Conservation (phyloP, 2,113 vertebrate species). For the Xenopus borealis region DNA sequence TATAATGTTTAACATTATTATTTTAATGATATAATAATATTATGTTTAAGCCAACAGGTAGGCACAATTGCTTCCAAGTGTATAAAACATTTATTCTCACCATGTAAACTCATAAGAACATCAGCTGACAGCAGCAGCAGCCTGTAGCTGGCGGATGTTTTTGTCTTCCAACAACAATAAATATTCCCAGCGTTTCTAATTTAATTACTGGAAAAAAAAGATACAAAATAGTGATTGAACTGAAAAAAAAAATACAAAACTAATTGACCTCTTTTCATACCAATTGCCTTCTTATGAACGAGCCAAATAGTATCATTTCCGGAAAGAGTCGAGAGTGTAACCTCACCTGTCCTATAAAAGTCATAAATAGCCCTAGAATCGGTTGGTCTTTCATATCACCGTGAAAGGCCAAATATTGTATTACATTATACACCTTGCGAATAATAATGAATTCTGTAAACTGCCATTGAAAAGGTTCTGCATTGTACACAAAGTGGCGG, state of each 20-base stretch:
- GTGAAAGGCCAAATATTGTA: slow-evolving; percentile 28
- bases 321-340: slow-evolving; percentile 16
- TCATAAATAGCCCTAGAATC: slow-evolving; percentile 11
- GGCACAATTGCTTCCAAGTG: too few species aligned
- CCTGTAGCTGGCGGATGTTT: too few species aligned
- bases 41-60: too few species aligned
- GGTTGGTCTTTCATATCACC: slow-evolving; percentile 14
- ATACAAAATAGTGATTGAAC: too few species aligned
- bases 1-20: too few species aligned
- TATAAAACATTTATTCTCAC: too few species aligned
- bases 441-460: slow-evolving; percentile 8
- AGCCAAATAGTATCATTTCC: slow-evolving; percentile 23
- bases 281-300: slow-evolving; percentile 1
- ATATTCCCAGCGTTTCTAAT: too few species aligned
- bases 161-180: too few species aligned
- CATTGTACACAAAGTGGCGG: slow-evolving; percentile 27
- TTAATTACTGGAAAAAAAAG: too few species aligned
- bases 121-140: too few species aligned
- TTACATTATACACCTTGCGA: slow-evolving; percentile 22
- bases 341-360: slow-evolving; percentile 10
- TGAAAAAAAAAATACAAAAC: neutral
- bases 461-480: slow-evolving; percentile 7
- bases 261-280: neutral
- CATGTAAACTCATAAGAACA: too few species aligned
- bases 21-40: too few species aligned